Evolutionary conservation across 2,113 vertebrate species (phyloP).

Genomic region (Nyctibius bracteatus): DNA sequence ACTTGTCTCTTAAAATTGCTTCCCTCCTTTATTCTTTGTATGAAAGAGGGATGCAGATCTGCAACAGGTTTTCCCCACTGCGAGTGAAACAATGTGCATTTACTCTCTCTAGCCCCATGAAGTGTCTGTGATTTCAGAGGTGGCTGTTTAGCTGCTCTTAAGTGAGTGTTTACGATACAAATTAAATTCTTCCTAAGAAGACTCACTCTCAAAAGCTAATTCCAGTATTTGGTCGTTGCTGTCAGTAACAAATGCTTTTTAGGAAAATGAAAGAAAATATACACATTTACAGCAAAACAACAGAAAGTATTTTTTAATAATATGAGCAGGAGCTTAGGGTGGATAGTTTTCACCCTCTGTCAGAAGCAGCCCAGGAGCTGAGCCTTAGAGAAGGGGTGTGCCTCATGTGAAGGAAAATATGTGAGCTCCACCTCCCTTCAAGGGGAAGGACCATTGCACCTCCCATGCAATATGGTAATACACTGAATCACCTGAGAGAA

Average conservation of each 20-base stretch:
- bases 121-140: background rate
- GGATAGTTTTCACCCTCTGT: background rate
- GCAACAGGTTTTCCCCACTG: background rate
- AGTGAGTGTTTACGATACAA: background rate
- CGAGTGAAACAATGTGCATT: fast-evolving
- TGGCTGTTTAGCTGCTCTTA: background rate
- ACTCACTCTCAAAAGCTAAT: background rate
- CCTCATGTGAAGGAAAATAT: fast-evolving
- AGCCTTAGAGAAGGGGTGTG: background rate
- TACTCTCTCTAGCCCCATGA: background rate
- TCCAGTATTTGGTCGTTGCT: background rate
- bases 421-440: background rate
- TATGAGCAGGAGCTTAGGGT: fast-evolving
- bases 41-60: background rate
- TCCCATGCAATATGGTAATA: background rate
- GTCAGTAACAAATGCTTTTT: background rate
- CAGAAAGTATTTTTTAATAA: background rate
- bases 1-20: background rate
- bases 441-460: background rate
- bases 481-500: background rate
- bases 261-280: background rate
- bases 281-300: background rate
- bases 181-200: background rate
- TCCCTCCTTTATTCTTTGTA: background rate
- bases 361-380: background rate